Base-by-base conservation (phyloP, 1,140 invertebrate species). In the Tribolium castaneum region DNA sequence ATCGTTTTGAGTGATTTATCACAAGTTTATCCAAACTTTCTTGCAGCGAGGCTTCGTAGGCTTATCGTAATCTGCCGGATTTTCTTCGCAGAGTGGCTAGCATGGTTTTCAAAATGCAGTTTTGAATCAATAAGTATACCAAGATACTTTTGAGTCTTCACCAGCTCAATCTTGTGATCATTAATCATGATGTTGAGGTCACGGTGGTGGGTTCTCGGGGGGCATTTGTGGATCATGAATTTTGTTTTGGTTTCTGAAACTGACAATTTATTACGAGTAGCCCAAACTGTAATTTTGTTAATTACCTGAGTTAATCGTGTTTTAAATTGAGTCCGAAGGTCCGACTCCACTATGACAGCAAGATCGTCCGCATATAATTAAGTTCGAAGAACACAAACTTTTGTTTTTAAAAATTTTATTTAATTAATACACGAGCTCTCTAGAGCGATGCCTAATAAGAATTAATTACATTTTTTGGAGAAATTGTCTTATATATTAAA, bases 301-400 rank as follows among this genome's bases (percentile, higher is more conserved):
- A 39, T 39, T 39, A 39, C 34, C 34, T 39, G 34, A 7, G 6
- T 39, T 7, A 39, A 10, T 39, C 34, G 6, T 3, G 6, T 39
- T 10, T 39, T 39, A 7, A 39, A 10, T 6, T 39, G 6, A 6
- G 0, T 39, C 34, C 34, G 6, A 6, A 7, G 6, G 34, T 39
- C 9, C 9, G 34, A 39, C 9, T 39, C 9, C 6, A 39, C 34
- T 7, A 82, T 7, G 0, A 83, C 2, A 6, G 78, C 34, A 6
- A 39, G 1, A 10, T 39, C 34, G 9, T 39, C 34, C 9, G 34
- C 16, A 19, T 19, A 19, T 19, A 19, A 19, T 19, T 19, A 19
- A 19, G 16, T 19, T 19, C 16, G 16, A 19, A 19, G 16, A 19
- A 19, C 16, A 19, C 16, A 19, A 19, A 19, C 16, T 19, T 19